These are phyloP conservation scores for Bilobella aurantiaca DNA, from an alignment of 1,140 invertebrate species.

Conservation along the genomic window DNA sequence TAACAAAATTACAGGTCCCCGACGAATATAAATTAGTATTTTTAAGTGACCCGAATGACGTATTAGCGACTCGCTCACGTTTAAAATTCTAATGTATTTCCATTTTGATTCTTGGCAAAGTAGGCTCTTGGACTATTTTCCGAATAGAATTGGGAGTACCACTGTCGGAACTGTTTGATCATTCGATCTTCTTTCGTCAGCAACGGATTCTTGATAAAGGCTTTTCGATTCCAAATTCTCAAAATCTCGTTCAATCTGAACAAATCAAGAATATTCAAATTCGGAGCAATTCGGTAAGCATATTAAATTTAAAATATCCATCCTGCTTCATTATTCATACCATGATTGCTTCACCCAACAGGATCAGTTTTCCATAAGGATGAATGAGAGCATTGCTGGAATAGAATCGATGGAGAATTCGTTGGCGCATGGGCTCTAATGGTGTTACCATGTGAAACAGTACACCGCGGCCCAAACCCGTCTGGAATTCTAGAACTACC, in stretches of 20 bases:
- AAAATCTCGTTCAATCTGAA: conserved; percentile 75
- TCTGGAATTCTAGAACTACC: conserved; percentile 37
- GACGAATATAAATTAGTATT: too few relatives aligned
- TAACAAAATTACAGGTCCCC: too few relatives aligned
- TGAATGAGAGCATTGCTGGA: conserved; percentile 48
- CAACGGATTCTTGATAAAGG: conserved; percentile 56
- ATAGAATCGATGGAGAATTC: conserved; percentile 65
- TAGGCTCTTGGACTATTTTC: conserved; percentile 51
- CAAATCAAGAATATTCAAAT: conserved; percentile 25
- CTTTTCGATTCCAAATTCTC: conserved; percentile 79
- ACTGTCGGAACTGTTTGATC: conserved; percentile 60
- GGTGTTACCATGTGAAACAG: conserved; percentile 72
- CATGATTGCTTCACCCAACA: conserved; percentile 64
- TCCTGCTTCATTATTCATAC: conserved; percentile 41
- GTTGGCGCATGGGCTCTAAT: conserved; percentile 62
- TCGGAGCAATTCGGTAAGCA: neutral
- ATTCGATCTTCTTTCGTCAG: conserved; percentile 64
- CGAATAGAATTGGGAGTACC: conserved; percentile 81
- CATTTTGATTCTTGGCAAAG: conserved; percentile 25
- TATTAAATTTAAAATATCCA: neutral
- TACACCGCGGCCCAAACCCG: conserved; percentile 51
- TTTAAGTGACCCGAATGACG: too few relatives aligned
- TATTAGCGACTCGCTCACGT: too few relatives aligned
- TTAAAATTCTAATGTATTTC: conserved; percentile 20
- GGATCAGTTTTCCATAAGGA: conserved; percentile 54